Conservation (phyloP, 2,888 invertebrate genomes). For the Macrosoma leucophasiata region DNA sequence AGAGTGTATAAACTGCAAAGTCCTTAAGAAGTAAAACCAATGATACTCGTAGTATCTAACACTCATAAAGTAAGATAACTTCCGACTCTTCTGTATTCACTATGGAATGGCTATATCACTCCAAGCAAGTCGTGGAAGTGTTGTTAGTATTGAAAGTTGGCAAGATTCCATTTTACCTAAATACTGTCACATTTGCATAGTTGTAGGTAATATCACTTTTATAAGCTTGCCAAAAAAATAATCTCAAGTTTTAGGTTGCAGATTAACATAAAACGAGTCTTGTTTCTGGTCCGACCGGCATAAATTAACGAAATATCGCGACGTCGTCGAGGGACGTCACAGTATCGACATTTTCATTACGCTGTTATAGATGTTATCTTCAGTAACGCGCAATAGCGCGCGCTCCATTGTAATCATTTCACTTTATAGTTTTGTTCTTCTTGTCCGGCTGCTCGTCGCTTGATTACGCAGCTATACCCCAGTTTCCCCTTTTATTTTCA, state of each 20-base stretch:
- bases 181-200: conserved; percentile 40
- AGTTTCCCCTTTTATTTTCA: conserved; percentile 8
- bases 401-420: too few species aligned
- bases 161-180: conserved; percentile 50
- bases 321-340: too few species aligned
- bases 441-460: conserved; percentile 5
- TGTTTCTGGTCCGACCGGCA: too few species aligned
- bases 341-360: too few species aligned
- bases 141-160: conserved; percentile 48
- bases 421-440: conserved; percentile 8
- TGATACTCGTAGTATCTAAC: too few species aligned
- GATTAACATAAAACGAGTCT: too few species aligned
- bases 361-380: too few species aligned
- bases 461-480: conserved; percentile 8
- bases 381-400: too few species aligned
- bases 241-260: too few species aligned
- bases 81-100: conserved; percentile 28
- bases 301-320: too few species aligned
- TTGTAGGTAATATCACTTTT: conserved; percentile 39
- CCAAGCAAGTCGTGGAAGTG: conserved; percentile 22
- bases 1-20: too few species aligned
- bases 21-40: too few species aligned
- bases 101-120: conserved; percentile 26
- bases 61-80: conserved; percentile 31
- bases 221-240: conserved; percentile 38